A percentile compares a stretch with the other conserved stretches of the same genome.
phyloP scores from a whole-genome alignment of 2,113 vertebrate genomes.

The Centropus bengalensis region DNA sequence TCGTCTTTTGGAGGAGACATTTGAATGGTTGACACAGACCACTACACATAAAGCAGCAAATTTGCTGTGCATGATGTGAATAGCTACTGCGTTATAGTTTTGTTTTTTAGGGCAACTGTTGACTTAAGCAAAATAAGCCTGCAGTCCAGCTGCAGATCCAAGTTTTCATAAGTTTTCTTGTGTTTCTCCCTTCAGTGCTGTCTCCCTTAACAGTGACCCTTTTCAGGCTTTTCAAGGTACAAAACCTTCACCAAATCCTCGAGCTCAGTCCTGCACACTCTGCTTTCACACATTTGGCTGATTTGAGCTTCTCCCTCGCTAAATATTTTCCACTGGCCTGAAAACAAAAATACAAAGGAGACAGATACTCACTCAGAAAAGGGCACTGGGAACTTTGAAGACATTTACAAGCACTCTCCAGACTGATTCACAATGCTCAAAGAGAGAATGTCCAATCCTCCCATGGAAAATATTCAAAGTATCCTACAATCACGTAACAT shows the following conservation, averaged over 20 bases:
- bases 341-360: constrained; percentile 65
- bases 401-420: constrained; percentile 15
- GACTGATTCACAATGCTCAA: constrained; percentile 10
- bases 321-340: constrained; percentile 87
- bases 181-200: constrained; percentile 59
- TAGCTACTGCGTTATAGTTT: constrained; percentile 76
- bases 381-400: background rate
- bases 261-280: constrained; percentile 82
- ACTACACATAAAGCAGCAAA: constrained; percentile 76
- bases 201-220: constrained; percentile 80
- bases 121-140: constrained; percentile 78
- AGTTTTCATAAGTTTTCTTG: constrained; percentile 70
- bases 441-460: background rate
- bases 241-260: constrained; percentile 85
- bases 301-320: constrained; percentile 83
- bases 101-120: constrained; percentile 73
- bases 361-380: constrained; percentile 37
- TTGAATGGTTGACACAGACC: constrained; percentile 73
- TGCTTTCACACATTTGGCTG: constrained; percentile 83
- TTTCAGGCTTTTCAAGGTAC: constrained; percentile 83
- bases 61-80: constrained; percentile 77
- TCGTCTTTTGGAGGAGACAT: constrained; percentile 65
- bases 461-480: constrained; percentile 44
- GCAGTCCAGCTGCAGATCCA: constrained; percentile 82
- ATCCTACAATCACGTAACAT: background rate